Evolutionary conservation across 2,888 invertebrate genomes (phyloP).

Genomic region (Orchesella flavescens): DNA sequence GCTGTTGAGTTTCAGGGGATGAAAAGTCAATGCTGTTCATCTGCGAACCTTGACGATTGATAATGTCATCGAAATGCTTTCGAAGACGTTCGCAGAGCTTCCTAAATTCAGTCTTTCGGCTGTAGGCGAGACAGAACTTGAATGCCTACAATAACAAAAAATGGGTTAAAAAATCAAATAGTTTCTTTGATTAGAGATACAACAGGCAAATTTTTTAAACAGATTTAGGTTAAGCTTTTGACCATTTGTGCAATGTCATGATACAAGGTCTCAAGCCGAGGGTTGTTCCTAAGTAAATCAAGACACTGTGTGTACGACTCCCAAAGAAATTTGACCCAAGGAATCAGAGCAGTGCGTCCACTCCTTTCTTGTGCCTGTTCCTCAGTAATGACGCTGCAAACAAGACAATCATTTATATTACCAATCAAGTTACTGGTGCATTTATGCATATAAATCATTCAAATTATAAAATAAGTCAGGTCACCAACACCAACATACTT

Average conservation of each 20-base stretch:
- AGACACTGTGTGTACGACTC: slow-evolving; percentile 99
- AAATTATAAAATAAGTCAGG: too few relatives aligned
- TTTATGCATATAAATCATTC: too few relatives aligned
- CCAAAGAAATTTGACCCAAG: slow-evolving; percentile 99
- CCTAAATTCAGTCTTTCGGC: slow-evolving; percentile 97
- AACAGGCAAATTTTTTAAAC: too few relatives aligned
- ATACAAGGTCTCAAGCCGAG: slow-evolving; percentile 96
- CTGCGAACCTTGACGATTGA: slow-evolving; percentile 89
- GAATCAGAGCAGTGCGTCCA: slow-evolving; percentile 96
- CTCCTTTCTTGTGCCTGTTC: slow-evolving; percentile 98
- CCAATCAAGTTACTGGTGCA: neutral
- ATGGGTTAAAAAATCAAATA: too few relatives aligned
- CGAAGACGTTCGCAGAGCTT: slow-evolving; percentile 97
- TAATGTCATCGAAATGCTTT: slow-evolving; percentile 96
- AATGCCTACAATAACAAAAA: slow-evolving; percentile 80
- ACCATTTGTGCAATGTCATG: slow-evolving; percentile 97
- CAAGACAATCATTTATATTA: slow-evolving; percentile 2
- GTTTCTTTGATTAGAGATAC: too few relatives aligned
- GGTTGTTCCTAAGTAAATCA: slow-evolving; percentile 95
- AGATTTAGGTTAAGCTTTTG: too few relatives aligned
- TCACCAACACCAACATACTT: too few relatives aligned
- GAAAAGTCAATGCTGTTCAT: slow-evolving; percentile 89
- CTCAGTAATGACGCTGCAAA: slow-evolving; percentile 89
- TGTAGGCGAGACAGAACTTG: slow-evolving; percentile 97
- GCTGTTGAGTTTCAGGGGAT: slow-evolving; percentile 96